Evolutionary conservation across 2,888 invertebrate species (phyloP), one percentile per base, ranked within the genome.

Genomic region (Sisyra terminalis): DNA sequence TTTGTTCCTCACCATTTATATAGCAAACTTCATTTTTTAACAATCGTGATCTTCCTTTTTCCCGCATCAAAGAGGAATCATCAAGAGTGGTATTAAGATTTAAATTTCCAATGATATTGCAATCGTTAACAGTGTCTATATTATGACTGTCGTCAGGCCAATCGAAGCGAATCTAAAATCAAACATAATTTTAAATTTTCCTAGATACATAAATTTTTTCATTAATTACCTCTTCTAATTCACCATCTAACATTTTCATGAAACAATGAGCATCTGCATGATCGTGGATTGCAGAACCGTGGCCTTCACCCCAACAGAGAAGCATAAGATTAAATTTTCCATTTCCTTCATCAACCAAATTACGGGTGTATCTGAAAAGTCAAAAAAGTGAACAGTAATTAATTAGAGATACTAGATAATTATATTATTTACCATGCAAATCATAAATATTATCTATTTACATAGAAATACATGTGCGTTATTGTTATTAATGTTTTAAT

Each of bases 231-330:
- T 96, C 94, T 40, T 75, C 73, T 32, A 94, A 60, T 45, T 71
- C 73, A 0, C 92, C 94, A 46, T 84, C 78, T 1, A 96, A 69
- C 47, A 89, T 73, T 64, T 96, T 98, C 85, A 98, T 93, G 61
- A 98, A 93, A 61, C 98, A 98, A 58, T 98, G 94, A 0, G 96
- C 81, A 55, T 94, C 75, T 0, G 93, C 78, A 57, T 98, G 98
- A 61, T 96, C 94, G 60, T 98, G 98, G 50, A 98, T 93, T 8
- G 87, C 81, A 0, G 94, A 90, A 0, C 86, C 87, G 50, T 93
- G 90, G 0, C 88, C 89, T 57, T 93, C 89, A 14, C 92, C 89
- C 97, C 98, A 98, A 63, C 97, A 97, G n/a, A 98, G 65, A 18
- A 93, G 73, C 82, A 98, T 92, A 49, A 98, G 67, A 64, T 98